Base-by-base conservation (phyloP, 2,888 invertebrate species). In the Hemaris fuciformis region DNA sequence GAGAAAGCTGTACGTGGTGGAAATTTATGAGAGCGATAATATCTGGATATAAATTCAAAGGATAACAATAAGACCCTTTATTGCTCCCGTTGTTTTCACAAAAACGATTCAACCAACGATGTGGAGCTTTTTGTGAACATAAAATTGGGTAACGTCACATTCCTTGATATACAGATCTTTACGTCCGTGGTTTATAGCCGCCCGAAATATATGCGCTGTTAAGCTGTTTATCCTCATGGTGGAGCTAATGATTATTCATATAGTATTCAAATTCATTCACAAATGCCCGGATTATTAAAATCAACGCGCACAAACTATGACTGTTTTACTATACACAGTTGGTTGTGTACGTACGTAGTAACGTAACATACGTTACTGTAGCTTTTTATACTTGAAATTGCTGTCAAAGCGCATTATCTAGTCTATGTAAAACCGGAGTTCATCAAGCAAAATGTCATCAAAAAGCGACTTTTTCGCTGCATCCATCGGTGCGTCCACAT, bases 31-130 rank as follows among this genome's bases (percentile, higher is more conserved):
- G 80, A 73, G 84, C 87, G 88, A 90, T 90, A 89, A 89, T 89
- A 91, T 89, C 89, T 85, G 88, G 88, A 88, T 88, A 90, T 91
- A 91, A 91, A 91, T 91, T 89, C 89, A 89, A 87, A 89, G 91
- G 90, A 90, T 90, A 90, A 90, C 89, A 89, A 88, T 91, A 90
- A 90, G 87, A 87, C 85, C 89, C 83, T 91, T 91, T 91, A 91
- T 91, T 85, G 88, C 90, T 77, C 75, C 76, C 84, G 87, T 88
- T 90, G 89, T 91, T 91, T 90, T 90, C 88, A 83, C 86, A 89
- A 87, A 91, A 89, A 85, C 89, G 87, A 88, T 90, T 87, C 84
- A 75, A 75, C 75, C 79, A 77, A 79, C 84, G 81, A 80, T 79
- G 83, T 82, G 79, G 81, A 81, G 71, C 72, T 85, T 87, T 89